These are phyloP conservation scores for Brachymystax lenok DNA, from an alignment of 2,797 vertebrate genomes.

Conservation along the genomic window DNA sequence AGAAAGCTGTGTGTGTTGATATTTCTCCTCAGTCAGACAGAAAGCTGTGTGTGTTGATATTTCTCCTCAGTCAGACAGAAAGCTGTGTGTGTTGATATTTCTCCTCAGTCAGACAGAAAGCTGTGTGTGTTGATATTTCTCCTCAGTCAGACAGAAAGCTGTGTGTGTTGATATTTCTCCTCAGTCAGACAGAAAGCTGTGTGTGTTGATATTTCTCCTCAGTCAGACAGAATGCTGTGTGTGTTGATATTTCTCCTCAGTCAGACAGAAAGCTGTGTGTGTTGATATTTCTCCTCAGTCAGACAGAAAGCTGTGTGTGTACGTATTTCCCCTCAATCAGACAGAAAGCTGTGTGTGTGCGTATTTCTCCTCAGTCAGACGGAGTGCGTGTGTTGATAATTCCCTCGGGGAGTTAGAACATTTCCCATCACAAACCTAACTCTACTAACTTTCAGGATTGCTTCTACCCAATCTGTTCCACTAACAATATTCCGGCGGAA, in stretches of 20 bases:
- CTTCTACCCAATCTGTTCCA: conserved; percentile 45
- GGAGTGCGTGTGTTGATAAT: background rate
- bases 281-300: background rate
- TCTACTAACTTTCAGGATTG: conserved; percentile 30
- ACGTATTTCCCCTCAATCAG: no score
- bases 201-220: background rate
- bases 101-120: background rate
- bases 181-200: no score
- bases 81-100: background rate
- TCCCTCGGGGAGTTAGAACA: background rate
- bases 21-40: background rate
- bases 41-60: background rate
- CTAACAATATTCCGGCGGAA: conserved; percentile 46
- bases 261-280: background rate
- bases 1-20: background rate
- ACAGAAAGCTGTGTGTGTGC: no score
- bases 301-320: background rate
- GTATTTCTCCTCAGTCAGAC: no score
- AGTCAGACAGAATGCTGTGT: no score
- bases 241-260: background rate
- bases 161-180: background rate
- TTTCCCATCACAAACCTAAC: conserved; percentile 43
- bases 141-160: background rate
- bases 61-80: background rate
- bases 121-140: background rate